Conservation (phyloP, 2,888 invertebrate species). For the Boloria euphrosyne region DNA sequence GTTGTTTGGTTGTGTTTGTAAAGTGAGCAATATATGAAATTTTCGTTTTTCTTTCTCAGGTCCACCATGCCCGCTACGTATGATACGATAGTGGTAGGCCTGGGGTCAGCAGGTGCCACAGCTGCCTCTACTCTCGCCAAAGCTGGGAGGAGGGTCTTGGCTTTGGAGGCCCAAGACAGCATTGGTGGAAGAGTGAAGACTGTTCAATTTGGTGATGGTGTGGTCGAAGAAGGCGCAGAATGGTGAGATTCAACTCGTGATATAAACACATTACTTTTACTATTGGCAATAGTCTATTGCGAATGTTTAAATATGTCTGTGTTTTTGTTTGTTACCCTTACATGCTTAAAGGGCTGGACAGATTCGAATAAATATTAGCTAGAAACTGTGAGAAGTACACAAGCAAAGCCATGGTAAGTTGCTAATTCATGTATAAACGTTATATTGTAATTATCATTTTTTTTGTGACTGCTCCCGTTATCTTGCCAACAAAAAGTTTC, state of each 20-base stretch:
- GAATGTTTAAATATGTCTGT: not conserved
- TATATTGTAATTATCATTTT: no score
- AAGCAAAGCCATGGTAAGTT: no score
- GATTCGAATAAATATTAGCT: no score
- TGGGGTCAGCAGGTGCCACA: slow-evolving; percentile 61
- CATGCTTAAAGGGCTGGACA: not conserved
- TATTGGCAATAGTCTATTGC: no score
- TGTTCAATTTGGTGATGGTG: slow-evolving; percentile 60
- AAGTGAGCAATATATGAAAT: no score
- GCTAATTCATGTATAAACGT: no score
- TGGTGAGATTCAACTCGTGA: slow-evolving; percentile 54
- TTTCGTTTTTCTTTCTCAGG: slow-evolving; percentile 40
- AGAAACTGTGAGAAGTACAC: no score
- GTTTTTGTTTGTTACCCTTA: not conserved
- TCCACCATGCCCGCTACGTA: slow-evolving; percentile 48
- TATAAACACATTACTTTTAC: not conserved
- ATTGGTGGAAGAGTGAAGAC: slow-evolving; percentile 68
- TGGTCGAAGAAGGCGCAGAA: slow-evolving; percentile 68
- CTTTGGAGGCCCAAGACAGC: slow-evolving; percentile 60
- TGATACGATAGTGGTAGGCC: slow-evolving; percentile 64
- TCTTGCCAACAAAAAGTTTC: no score
- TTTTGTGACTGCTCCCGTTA: no score
- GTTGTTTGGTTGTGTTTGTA: no score
- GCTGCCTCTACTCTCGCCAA: slow-evolving; percentile 57
- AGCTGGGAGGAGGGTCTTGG: slow-evolving; percentile 61